Base-by-base conservation (phyloP, 2,113 vertebrate species). In the Ceuthmochares aereus region DNA sequence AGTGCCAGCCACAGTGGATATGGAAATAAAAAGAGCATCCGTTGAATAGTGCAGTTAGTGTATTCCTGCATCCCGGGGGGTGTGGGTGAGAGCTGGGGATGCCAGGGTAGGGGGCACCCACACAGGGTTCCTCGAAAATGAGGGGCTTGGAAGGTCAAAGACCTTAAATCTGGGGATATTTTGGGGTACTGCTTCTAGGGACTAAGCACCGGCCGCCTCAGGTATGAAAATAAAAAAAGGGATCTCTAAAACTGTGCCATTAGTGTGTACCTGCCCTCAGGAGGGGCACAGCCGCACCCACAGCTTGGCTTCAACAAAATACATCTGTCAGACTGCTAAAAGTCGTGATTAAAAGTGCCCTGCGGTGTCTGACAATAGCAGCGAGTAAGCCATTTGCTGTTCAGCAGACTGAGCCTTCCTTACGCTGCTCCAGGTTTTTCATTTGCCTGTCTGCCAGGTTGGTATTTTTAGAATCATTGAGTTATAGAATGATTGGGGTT, bases 21-120 rank as follows among this genome's bases (percentile, higher is more conserved):
- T 3, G 32, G 54, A n/a, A 79, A 36, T 55, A 14, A 23, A 68
- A 73, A 79, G 19, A 14, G 7, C 43, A 10, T 14, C 13, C 30
- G 8, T 42, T 10, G 56, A 81, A 43, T 10, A 4, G 19, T 8
- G 3, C 36, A 0, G 0, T 23, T 26, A 26, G 14, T 1, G 1
- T 27, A 25, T 37, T 58, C 27, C 30, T 36, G 64, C 40, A 40
- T 40, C 40, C 40, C 40, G 40, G 12, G 40, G 40, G 40, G n/a
- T n/a, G n/a, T n/a, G n/a, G 42, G 42, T 43, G 42, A 43, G 15
- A 43, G 43, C 43, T 16, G 43, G 43, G 43, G 43, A 16, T 45
- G 17, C 14, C 45, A 47, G 45, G 45, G 45, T 17, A 47, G 17
- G 18, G 45, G 18, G 45, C 19, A 40, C 40, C 9, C 40, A 40